These are phyloP conservation scores for Patella caerulea DNA, from an alignment of 2,888 invertebrate species.

Conservation along the genomic window DNA sequence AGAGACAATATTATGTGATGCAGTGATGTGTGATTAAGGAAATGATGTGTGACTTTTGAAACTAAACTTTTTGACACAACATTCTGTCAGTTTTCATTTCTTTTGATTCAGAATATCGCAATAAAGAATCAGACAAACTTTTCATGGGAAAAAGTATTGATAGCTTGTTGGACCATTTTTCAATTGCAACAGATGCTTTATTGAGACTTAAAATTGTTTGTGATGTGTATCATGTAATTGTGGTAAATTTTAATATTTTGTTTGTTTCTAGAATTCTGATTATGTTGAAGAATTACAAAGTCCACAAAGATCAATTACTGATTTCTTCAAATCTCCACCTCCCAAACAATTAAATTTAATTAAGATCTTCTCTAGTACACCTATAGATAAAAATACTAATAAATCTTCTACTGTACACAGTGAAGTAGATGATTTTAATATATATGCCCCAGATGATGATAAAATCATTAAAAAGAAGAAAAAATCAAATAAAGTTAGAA, in stretches of 20 bases:
- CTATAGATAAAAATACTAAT: background rate
- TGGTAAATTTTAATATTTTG: background rate
- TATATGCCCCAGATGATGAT: background rate
- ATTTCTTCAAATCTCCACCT: constrained; percentile 3
- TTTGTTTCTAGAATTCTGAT: background rate
- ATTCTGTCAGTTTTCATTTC: no score
- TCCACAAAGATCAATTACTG: constrained; percentile 3
- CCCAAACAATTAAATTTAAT: background rate
- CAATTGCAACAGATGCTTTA: no score
- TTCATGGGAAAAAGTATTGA: no score
- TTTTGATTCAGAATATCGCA: no score
- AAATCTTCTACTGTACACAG: background rate
- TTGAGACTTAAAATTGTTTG: no score
- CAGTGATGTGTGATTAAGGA: no score
- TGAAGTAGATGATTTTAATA: background rate
- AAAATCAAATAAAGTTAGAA: background rate
- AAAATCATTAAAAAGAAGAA: background rate
- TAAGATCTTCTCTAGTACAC: background rate
- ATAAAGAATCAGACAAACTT: no score
- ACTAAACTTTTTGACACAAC: no score
- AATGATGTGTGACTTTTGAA: no score
- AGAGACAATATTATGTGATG: no score
- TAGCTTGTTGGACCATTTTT: no score
- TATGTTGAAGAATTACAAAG: background rate
- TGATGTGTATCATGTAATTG: no score